phyloP scores from a whole-genome alignment of 2,113 vertebrate genomes.

The Boleophthalmus pectinirostris region DNA sequence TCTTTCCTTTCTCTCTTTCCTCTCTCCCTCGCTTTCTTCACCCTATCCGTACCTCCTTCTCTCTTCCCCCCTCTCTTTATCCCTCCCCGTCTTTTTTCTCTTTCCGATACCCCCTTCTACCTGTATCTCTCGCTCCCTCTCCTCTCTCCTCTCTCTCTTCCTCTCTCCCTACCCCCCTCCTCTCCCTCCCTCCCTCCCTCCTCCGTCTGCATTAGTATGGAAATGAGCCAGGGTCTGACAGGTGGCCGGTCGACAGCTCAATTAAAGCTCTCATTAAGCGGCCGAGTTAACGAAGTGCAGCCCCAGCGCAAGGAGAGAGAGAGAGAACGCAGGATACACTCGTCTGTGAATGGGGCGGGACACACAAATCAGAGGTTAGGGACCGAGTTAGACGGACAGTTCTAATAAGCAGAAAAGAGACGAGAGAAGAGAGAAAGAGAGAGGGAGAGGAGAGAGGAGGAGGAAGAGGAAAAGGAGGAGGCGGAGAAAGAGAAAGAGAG shows the following conservation, averaged over 20 bases:
- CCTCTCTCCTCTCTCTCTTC: background rate
- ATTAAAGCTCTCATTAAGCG: constrained; percentile 99
- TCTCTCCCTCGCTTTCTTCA: no score
- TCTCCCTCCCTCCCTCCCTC: background rate
- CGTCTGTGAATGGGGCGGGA: constrained; percentile 77
- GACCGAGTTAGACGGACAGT: constrained; percentile 60
- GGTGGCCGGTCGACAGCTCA: constrained; percentile 99
- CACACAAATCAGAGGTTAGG: constrained; percentile 16
- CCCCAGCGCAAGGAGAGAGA: constrained; percentile 89
- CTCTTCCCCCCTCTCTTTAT: background rate
- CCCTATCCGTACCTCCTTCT: no score
- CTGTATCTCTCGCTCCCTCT: background rate
- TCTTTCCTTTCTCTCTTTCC: no score
- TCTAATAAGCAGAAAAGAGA: constrained; percentile 66
- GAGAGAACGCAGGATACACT: constrained; percentile 98
- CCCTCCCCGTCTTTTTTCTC: background rate
- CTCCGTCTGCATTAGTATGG: constrained; percentile 93
- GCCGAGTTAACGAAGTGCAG: constrained; percentile 91
- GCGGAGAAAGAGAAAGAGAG: no score
- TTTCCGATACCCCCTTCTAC: no score
- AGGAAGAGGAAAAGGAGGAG: background rate
- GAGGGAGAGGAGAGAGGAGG: no score
- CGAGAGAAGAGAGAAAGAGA: constrained; percentile 30
- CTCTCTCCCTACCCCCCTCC: background rate
- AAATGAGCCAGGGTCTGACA: constrained; percentile 99